phyloP scores from a whole-genome alignment of 2,888 invertebrate genomes.

The Melanargia galathea region DNA sequence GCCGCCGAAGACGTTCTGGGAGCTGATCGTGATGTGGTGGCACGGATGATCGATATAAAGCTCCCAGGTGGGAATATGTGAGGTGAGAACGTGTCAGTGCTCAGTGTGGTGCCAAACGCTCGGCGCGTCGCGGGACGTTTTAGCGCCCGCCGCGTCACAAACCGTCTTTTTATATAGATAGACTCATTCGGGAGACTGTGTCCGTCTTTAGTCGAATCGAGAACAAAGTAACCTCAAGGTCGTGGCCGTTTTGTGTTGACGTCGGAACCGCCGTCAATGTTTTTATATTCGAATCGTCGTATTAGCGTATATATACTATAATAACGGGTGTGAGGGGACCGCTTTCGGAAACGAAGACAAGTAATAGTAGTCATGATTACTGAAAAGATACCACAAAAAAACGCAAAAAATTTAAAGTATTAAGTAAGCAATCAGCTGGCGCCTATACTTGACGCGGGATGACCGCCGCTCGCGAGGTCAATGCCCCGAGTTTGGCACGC shows the following conservation, averaged over 20 bases:
- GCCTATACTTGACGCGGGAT: no score
- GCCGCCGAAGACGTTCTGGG: slow-evolving; percentile 85
- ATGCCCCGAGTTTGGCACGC: no score
- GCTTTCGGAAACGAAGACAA: no score
- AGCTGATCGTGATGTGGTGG: slow-evolving; percentile 82
- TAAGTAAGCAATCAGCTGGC: no score
- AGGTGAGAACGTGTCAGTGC: slow-evolving; percentile 76
- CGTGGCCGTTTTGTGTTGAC: slow-evolving; percentile 63
- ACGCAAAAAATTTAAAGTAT: no score
- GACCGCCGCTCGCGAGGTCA: no score
- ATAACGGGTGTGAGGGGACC: no score
- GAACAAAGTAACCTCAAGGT: slow-evolving; percentile 57
- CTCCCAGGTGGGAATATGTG: slow-evolving; percentile 66
- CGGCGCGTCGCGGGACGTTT: slow-evolving; percentile 68
- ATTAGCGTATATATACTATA: slow-evolving; percentile 57
- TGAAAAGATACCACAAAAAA: no score
- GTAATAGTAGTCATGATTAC: no score
- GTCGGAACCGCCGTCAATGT: slow-evolving; percentile 69
- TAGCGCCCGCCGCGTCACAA: slow-evolving; percentile 67
- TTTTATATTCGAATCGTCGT: slow-evolving; percentile 75
- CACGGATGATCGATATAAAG: slow-evolving; percentile 78
- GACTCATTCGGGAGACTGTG: slow-evolving; percentile 68
- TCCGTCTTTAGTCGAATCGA: slow-evolving; percentile 69
- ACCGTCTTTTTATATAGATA: slow-evolving; percentile 76
- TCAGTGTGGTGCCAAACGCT: slow-evolving; percentile 77